phyloP scores from a whole-genome alignment of 2,888 invertebrate genomes.

The Calameuta filiformis region DNA sequence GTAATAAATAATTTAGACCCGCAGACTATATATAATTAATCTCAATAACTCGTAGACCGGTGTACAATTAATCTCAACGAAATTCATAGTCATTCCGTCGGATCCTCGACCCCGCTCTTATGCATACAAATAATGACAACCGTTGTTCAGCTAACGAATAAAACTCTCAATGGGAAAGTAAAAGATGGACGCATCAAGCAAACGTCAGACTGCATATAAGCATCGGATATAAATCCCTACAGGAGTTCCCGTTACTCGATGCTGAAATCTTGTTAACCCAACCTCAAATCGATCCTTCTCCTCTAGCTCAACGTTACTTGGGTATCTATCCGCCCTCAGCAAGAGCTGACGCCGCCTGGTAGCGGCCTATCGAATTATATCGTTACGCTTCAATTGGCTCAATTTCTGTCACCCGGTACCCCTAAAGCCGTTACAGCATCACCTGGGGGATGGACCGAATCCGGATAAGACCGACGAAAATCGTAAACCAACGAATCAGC shows the following conservation, averaged over 20 bases:
- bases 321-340: background rate
- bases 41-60: too few species aligned
- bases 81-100: background rate
- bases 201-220: background rate
- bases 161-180: background rate
- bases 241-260: constrained; percentile 42
- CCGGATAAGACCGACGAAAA: background rate
- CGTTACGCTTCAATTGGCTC: constrained; percentile 30
- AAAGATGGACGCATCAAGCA: background rate
- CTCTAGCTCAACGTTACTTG: background rate
- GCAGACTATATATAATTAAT: too few species aligned
- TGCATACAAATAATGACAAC: background rate
- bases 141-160: background rate
- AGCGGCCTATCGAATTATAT: constrained; percentile 36
- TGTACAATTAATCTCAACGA: background rate
- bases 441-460: background rate
- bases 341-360: constrained; percentile 4
- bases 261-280: constrained; percentile 43
- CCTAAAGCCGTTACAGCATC: background rate
- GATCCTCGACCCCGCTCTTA: background rate
- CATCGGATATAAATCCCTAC: constrained; percentile 36
- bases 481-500: background rate
- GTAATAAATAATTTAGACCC: background rate
- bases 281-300: background rate
- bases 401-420: constrained; percentile 11